Conservation (phyloP, 2,113 vertebrate species). For the Dolichallabes microphthalmus region DNA sequence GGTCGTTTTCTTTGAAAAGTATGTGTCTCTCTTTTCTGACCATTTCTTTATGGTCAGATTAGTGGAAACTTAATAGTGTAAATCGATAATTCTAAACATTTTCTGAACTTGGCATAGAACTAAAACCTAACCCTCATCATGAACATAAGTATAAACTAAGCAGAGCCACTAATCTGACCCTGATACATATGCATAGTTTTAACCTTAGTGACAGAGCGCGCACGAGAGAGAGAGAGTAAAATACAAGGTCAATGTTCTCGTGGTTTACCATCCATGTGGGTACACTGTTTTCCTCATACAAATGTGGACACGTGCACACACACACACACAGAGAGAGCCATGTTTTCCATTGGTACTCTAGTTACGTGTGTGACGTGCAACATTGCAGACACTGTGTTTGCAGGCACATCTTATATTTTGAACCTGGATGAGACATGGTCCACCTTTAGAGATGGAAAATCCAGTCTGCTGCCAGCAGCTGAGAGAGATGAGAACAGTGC, state of each 20-base stretch:
- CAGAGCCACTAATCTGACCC: neutral
- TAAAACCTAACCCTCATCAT: neutral
- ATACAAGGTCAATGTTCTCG: conserved; percentile 18
- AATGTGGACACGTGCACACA: neutral
- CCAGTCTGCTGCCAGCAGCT: conserved; percentile 18
- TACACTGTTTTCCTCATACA: neutral
- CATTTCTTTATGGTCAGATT: neutral
- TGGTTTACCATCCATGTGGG: conserved; percentile 13
- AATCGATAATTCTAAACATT: neutral
- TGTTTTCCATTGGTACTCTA: conserved; percentile 2
- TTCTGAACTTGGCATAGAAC: neutral
- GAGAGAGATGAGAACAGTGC: conserved; percentile 28
- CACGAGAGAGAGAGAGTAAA: conserved; percentile 19
- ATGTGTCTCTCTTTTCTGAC: neutral
- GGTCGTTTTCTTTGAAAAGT: neutral
- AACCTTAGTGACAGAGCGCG: neutral
- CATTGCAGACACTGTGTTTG: neutral
- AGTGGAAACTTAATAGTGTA: neutral
- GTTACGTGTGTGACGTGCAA: neutral
- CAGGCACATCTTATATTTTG: conserved; percentile 34
- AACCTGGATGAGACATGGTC: conserved; percentile 22
- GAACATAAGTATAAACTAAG: neutral
- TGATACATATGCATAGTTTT: neutral
- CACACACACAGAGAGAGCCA: conserved; percentile 2
- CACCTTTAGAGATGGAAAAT: conserved; percentile 37